Base-by-base conservation (phyloP, 2,113 vertebrate species). In the Mellivora capensis region DNA sequence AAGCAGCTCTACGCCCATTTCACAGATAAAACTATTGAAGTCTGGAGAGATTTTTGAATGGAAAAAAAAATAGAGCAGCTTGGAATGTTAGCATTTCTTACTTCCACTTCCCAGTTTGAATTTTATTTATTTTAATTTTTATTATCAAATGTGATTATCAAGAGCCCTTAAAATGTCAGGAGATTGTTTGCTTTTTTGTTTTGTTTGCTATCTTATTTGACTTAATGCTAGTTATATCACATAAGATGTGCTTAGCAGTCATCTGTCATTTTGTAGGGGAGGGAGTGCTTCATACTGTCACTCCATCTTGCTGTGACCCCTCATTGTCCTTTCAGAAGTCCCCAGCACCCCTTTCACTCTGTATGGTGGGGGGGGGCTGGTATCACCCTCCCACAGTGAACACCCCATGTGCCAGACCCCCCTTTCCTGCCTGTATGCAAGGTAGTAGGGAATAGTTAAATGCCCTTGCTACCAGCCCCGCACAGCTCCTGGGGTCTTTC, bases 361-460 rank as follows among this genome's bases (percentile, higher is more conserved):
- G 21, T 90, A 42, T 49, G 14, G 11, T 15, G 15, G 31, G 14
- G 10, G 31, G 44, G 1, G 47, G 13, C 42, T 83, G 84, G 7
- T 67, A 10, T 25, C 47, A 91, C 39, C 17, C 27, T 67, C 47
- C 49, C 17, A 14, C 29, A 9, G 4, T 47, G 37, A 64, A 25
- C 2, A 18, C 11, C 29, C 34, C 21, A 39, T 0, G 0, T n/a
- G 31, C 61, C 79, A n/a, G 69, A 31, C 0, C 8, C 54, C 27
- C 34, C 7, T 0, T 49, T 2, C 11, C 12, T 62, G 5, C 25
- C 6, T 47, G 3, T 52, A 25, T 59, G 6, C 39, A 42, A 77
- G 42, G 37, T 81, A 74, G 29, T 1, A 1, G 42, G 13, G 14
- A 15, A 5, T 2, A 39, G n/a, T n/a, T 52, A 57, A 29, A 29